Conservation (phyloP, 2,888 invertebrate species). For the Ophion ventricosus region DNA sequence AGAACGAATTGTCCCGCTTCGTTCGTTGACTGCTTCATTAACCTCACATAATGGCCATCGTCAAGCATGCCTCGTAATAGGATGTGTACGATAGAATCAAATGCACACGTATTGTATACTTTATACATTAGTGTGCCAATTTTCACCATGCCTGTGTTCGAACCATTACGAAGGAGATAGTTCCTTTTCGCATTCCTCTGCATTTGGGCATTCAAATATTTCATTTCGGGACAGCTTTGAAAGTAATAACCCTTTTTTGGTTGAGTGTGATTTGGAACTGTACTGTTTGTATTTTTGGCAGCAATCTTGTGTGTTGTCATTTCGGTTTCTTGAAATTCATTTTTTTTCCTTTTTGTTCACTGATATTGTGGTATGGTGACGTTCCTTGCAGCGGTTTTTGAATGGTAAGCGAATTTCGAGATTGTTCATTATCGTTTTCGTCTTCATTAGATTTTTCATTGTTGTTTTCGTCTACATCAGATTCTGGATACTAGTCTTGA, state of each 20-base stretch:
- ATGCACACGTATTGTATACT: slow-evolving; percentile 11
- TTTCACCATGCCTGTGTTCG: not conserved
- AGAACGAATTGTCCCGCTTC: not conserved
- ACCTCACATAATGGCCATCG: not conserved
- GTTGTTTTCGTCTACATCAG: too few species aligned
- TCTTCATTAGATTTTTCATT: too few species aligned
- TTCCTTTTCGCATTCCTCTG: not conserved
- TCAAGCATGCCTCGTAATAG: slow-evolving; percentile 5
- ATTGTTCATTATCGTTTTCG: too few species aligned
- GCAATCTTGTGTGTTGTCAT: not conserved
- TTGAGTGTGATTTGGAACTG: not conserved
- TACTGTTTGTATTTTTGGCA: not conserved
- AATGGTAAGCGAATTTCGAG: too few species aligned
- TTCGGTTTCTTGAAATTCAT: not conserved
- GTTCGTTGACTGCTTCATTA: not conserved
- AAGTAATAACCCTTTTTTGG: slow-evolving; percentile 1
- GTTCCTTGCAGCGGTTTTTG: too few species aligned
- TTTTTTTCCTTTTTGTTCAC: too few species aligned
- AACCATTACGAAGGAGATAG: slow-evolving; percentile 5
- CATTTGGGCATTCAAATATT: not conserved
- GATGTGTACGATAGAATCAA: slow-evolving; percentile 1
- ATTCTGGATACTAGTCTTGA: too few species aligned
- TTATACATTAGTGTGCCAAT: not conserved
- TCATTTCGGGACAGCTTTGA: not conserved
- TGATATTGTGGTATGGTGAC: too few species aligned